Base-by-base conservation (phyloP, 2,888 invertebrate species). In the Selenia dentaria region DNA sequence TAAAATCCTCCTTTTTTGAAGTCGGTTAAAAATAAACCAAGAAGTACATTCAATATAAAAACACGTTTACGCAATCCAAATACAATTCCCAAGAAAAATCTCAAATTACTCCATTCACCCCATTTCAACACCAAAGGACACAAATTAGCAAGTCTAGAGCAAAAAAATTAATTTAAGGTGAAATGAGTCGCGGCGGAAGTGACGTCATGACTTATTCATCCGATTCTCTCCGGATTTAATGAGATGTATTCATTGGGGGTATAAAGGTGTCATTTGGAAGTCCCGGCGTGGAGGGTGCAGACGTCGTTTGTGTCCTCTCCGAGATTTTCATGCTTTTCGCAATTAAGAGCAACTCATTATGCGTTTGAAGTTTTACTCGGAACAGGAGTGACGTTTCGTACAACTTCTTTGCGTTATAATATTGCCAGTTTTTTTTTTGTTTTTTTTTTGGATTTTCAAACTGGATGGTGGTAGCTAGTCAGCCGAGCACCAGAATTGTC, bases 151-250 rank as follows among this genome's bases (percentile, higher is more conserved):
- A 43, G 33, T 31, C 41, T 22, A 10, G 26, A 26, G 27, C 8
- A 3, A n/a, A 48, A 46, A 42, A 51, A 57, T 49, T 43, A 51
- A 46, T 44, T 42, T 40, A 47, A 22, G 36, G 39, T 34, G 49
- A 49, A 55, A 41, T 38, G 35, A 49, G 26, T 35, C 40, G 26
- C 13, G 45, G 51, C 56, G 69, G 70, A 64, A 62, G 63, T 66
- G 64, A 67, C 62, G 68, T 54, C 70, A 71, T 72, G 68, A 69
- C 65, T 73, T 67, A 74, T 76, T 73, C 70, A 71, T 63, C 29
- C 51, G 50, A 50, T 59, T 58, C 64, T 69, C 52, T 67, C 29
- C 29, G 56, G 63, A 62, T 62, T 73, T 70, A 70, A 76, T 62
- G 71, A 71, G 67, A 57, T 55, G 68, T 63, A 67, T 70, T 68